phyloP scores from a whole-genome alignment of 2,113 vertebrate species.

The Hippocampus mohnikei region DNA sequence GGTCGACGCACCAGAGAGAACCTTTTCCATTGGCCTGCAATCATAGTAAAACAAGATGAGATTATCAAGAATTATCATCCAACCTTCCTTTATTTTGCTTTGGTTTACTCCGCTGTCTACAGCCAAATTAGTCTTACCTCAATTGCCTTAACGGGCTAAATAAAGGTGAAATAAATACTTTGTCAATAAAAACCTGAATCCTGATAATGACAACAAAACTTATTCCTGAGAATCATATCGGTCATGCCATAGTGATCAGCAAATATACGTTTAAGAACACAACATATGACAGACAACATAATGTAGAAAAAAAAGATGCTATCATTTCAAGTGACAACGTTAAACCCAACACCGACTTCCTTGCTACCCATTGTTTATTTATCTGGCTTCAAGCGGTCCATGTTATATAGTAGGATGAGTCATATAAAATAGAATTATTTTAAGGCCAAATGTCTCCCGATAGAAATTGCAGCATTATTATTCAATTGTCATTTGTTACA shows the following conservation, averaged over 20 bases:
- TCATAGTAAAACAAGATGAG: neutral
- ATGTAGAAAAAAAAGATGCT: neutral
- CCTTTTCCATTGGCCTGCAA: conserved; percentile 96
- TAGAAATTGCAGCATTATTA: neutral
- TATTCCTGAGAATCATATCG: neutral
- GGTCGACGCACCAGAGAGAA: conserved; percentile 97
- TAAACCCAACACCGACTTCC: neutral
- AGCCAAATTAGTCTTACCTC: no score
- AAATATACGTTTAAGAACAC: neutral
- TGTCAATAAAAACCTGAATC: neutral
- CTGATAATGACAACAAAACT: neutral
- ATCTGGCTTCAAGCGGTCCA: neutral
- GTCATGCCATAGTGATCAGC: neutral
- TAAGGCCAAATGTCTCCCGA: neutral
- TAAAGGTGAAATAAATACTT: no score
- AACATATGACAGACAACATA: neutral
- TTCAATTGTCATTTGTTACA: neutral
- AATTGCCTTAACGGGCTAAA: no score
- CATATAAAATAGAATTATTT: neutral
- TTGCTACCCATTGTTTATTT: neutral
- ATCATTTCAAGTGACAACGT: neutral
- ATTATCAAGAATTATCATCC: neutral
- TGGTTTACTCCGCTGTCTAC: no score
- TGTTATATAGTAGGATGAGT: neutral
- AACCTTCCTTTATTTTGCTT: no score